Evolutionary conservation across 2,797 vertebrate genomes (phyloP).

Genomic region (Schizopygopsis pylzovi): DNA sequence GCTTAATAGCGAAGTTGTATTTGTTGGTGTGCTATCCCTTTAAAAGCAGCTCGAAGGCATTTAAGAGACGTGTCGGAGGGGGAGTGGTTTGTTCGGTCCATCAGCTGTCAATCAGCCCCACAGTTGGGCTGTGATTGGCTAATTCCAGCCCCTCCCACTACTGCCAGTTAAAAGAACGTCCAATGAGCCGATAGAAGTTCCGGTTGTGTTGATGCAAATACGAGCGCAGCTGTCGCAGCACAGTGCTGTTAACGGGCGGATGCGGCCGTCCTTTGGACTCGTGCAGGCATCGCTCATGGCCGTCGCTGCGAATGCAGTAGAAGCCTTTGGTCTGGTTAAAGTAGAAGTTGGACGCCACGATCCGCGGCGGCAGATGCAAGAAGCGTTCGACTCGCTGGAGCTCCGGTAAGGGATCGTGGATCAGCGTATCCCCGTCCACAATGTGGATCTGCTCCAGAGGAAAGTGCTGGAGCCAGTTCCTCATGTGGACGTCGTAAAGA

Average conservation of each 20-base stretch:
- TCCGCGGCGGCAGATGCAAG: slow-evolving; percentile 87
- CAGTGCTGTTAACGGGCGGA: slow-evolving; percentile 86
- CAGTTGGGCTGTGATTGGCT: slow-evolving; percentile 51
- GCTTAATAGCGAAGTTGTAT: neutral
- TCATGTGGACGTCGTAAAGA: slow-evolving; percentile 92
- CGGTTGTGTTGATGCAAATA: slow-evolving; percentile 92
- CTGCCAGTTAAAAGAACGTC: slow-evolving; percentile 91
- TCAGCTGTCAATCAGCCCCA: slow-evolving; percentile 43
- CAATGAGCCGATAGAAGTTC: slow-evolving; percentile 91
- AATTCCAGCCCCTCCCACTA: slow-evolving; percentile 63
- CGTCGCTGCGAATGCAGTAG: slow-evolving; percentile 92
- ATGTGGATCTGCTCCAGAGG: slow-evolving; percentile 92
- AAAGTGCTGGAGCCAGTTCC: slow-evolving; percentile 91
- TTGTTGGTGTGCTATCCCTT: neutral
- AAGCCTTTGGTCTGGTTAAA: slow-evolving; percentile 97
- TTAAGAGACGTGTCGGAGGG: neutral
- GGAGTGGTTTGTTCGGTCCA: neutral
- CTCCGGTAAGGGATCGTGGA: slow-evolving; percentile 88
- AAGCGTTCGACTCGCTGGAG: slow-evolving; percentile 91
- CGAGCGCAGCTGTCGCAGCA: slow-evolving; percentile 88
- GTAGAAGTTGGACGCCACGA: slow-evolving; percentile 92
- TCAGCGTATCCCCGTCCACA: slow-evolving; percentile 90
- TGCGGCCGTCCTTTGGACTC: slow-evolving; percentile 94
- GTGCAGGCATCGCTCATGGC: slow-evolving; percentile 90
- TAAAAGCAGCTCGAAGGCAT: neutral